Conservation (phyloP, 2,888 invertebrate species). For the Neoaliturus tenellus region DNA sequence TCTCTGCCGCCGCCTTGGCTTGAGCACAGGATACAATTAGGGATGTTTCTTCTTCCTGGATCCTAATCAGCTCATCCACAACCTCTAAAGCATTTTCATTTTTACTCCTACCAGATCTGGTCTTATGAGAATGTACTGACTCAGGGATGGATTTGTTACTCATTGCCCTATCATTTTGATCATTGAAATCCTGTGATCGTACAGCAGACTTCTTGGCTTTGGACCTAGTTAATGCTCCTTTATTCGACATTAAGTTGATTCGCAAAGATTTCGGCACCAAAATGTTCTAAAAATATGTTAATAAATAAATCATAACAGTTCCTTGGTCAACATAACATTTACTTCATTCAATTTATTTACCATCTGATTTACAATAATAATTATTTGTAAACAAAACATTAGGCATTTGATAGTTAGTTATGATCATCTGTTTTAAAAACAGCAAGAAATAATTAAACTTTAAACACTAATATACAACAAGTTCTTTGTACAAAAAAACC, state of each 20-base stretch:
- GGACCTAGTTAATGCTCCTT: slow-evolving; percentile 1
- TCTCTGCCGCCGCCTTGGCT: not conserved
- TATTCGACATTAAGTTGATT: not conserved
- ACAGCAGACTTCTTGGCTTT: not conserved
- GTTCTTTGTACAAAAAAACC: too few species aligned
- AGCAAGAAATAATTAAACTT: too few species aligned
- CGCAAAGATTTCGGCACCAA: slow-evolving; percentile 6
- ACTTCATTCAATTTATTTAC: too few species aligned
- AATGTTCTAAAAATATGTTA: not conserved
- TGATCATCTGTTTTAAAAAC: too few species aligned
- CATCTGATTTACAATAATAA: too few species aligned
- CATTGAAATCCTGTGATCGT: not conserved
- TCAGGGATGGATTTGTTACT: not conserved
- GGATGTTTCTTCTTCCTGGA: not conserved
- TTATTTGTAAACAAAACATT: too few species aligned
- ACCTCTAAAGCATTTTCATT: not conserved
- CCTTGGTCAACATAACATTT: not conserved
- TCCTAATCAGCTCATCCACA: not conserved
- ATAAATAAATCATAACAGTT: not conserved
- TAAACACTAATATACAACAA: too few species aligned
- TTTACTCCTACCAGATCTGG: not conserved
- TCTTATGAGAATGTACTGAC: not conserved
- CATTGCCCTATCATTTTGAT: not conserved
- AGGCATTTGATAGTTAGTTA: too few species aligned
- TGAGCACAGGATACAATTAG: not conserved